Percentiles rank a stretch among this genome's conserved stretches.
Evolutionary conservation across 2,888 invertebrate species (phyloP).

Genomic region (Drosophila falleni): DNA sequence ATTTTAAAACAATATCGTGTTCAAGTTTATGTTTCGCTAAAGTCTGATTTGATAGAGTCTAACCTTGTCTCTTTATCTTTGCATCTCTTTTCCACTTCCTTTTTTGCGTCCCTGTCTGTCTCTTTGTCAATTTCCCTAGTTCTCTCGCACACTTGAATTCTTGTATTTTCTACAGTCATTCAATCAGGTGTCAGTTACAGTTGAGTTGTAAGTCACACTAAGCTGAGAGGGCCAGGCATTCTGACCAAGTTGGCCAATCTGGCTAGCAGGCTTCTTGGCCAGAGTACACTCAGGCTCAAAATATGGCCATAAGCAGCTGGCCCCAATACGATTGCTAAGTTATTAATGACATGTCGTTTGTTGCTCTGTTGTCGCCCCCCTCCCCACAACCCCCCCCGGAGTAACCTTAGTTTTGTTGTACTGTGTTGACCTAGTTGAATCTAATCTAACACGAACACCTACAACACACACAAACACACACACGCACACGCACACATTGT

Average conservation of each 20-base stretch:
- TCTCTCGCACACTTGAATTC: constrained; percentile 2
- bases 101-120: neutral
- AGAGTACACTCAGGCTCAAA: constrained; percentile 3
- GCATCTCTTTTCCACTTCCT: neutral
- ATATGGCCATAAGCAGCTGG: constrained; percentile 32
- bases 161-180: constrained; percentile 42
- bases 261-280: constrained; percentile 1
- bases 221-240: constrained; percentile 9
- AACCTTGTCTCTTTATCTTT: neutral
- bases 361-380: constrained; percentile 15
- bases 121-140: neutral
- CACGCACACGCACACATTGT: constrained; percentile 5
- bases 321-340: constrained; percentile 68
- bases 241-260: neutral
- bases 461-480: constrained; percentile 11
- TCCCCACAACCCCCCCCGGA: neutral
- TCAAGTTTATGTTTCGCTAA: too few species aligned
- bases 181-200: constrained; percentile 40
- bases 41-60: too few species aligned
- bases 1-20: too few species aligned
- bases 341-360: constrained; percentile 74
- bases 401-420: constrained; percentile 18
- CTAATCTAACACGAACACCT: constrained; percentile 52
- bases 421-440: constrained; percentile 67
- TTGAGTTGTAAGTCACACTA: constrained; percentile 45